Evolutionary conservation across 2,797 vertebrate species (phyloP).

Genomic region (Chanos chanos): DNA sequence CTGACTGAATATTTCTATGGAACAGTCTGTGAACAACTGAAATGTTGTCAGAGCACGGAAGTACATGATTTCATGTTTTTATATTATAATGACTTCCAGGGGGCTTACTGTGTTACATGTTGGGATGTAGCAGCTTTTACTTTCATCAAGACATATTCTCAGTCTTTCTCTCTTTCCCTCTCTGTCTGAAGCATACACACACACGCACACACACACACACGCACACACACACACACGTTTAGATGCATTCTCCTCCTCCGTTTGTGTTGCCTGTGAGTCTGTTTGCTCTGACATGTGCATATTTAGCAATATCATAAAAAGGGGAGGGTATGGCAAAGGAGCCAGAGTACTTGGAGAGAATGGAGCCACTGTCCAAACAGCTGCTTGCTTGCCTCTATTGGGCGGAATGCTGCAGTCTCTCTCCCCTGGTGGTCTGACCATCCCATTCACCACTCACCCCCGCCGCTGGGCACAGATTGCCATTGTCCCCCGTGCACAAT

Average conservation of each 20-base stretch:
- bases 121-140: slow-evolving; percentile 18
- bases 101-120: no score
- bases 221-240: slow-evolving; percentile 6
- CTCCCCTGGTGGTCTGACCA: no score
- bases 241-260: not conserved
- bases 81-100: no score
- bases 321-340: no score
- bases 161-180: slow-evolving; percentile 34
- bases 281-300: not conserved
- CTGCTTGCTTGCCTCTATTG: slow-evolving; percentile 2
- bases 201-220: slow-evolving; percentile 21
- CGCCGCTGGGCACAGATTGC: slow-evolving; percentile 20
- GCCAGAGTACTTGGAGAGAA: no score
- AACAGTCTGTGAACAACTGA: no score
- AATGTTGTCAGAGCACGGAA: not conserved
- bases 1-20: no score
- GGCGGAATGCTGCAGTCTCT: not conserved
- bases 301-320: not conserved
- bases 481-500: slow-evolving; percentile 36
- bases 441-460: not conserved
- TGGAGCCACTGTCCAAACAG: slow-evolving; percentile 26
- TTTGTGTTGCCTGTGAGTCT: not conserved
- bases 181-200: slow-evolving; percentile 26
- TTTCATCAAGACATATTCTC: slow-evolving; percentile 46
- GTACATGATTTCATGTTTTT: no score